Conservation (phyloP, 2,797 vertebrate species). For the Orientallactaga sibirica region DNA sequence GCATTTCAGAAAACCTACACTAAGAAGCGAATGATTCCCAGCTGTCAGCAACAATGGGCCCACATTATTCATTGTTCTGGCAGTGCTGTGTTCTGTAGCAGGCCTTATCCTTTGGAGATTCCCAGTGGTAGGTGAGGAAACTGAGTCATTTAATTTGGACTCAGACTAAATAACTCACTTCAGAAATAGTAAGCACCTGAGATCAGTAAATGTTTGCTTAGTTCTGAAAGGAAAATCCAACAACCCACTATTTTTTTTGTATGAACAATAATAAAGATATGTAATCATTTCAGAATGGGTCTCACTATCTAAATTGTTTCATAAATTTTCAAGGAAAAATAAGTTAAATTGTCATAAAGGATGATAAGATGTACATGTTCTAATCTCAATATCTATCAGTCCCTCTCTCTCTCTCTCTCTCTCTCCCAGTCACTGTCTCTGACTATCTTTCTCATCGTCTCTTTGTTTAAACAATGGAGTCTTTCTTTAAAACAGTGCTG, state of each 20-base stretch:
- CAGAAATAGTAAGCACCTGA: not conserved
- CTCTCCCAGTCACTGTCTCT: not conserved
- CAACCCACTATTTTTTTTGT: not conserved
- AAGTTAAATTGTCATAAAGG: constrained; percentile 36
- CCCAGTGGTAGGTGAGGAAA: constrained; percentile 54
- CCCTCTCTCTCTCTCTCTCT: not conserved
- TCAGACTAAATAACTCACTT: not conserved
- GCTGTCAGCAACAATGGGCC: constrained; percentile 70
- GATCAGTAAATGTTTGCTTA: not conserved
- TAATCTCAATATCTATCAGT: not conserved
- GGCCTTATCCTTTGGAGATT: not conserved
- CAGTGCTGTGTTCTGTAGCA: not conserved
- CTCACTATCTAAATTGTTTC: constrained; percentile 13
- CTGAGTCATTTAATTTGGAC: constrained; percentile 31
- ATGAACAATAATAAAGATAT: not conserved
- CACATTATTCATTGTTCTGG: constrained; percentile 64
- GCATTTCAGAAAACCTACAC: constrained; percentile 68
- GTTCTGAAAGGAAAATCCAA: constrained; percentile 27
- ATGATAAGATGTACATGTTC: not conserved
- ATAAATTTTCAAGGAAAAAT: constrained; percentile 55
- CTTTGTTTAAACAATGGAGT: not conserved
- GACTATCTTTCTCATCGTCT: not conserved
- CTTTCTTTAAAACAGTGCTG: not conserved
- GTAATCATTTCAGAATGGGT: not conserved
- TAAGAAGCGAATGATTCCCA: constrained; percentile 75